A percentile compares a stretch with the other conserved stretches of the same genome.
These are phyloP conservation scores for Dolichopus griseipennis DNA, from an alignment of 2,888 invertebrate species.

Conservation along the genomic window DNA sequence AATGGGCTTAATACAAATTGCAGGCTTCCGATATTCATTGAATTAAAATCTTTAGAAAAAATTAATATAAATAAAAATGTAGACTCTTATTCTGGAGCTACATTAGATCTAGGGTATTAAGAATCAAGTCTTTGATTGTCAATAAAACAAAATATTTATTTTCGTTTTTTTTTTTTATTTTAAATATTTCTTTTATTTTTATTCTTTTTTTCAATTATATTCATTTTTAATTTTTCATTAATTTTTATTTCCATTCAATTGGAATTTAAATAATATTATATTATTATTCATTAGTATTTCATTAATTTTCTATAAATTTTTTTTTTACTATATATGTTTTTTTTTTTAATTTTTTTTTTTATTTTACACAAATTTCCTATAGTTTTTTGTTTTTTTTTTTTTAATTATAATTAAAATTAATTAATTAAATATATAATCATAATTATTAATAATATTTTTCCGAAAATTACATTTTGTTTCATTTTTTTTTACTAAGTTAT, in stretches of 20 bases:
- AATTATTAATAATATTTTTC: neutral
- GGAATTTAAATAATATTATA: neutral
- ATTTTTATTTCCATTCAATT: neutral
- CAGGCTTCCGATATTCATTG: too few relatives aligned
- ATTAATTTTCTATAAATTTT: neutral
- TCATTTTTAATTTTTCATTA: neutral
- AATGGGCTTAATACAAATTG: too few relatives aligned
- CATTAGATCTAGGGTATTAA: too few relatives aligned
- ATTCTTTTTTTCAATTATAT: neutral
- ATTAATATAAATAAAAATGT: too few relatives aligned
- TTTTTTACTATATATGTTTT: neutral
- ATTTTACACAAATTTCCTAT: neutral
- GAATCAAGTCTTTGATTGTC: too few relatives aligned
- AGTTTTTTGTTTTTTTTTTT: neutral
- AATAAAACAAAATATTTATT: neutral
- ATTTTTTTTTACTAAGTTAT: neutral
- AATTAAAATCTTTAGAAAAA: too few relatives aligned
- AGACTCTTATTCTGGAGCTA: too few relatives aligned
- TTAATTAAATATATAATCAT: neutral
- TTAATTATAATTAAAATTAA: neutral
- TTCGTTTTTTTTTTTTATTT: neutral
- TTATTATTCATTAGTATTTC: neutral
- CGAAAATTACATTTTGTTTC: conserved; percentile 4
- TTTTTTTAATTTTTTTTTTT: neutral
- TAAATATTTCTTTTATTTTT: neutral